phyloP scores from a whole-genome alignment of 2,797 vertebrate species.

The Arctocebus calabarensis region DNA sequence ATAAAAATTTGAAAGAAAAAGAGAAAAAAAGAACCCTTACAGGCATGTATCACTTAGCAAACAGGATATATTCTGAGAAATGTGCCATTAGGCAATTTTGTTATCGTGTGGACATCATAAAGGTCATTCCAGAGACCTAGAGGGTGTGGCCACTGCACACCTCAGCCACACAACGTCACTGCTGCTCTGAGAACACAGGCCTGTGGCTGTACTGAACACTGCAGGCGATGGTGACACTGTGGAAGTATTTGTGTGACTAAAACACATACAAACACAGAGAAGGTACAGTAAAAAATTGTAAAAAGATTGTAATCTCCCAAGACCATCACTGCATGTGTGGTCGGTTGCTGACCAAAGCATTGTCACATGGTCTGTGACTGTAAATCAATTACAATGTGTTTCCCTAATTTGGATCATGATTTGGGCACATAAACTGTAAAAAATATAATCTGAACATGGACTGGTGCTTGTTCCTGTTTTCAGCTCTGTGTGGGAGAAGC shows the following conservation, averaged over 20 bases:
- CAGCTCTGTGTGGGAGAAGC: not conserved
- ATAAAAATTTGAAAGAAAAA: slow-evolving; percentile 12
- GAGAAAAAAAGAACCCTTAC: not conserved
- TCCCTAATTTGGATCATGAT: not conserved
- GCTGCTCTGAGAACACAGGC: not conserved
- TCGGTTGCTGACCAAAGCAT: not conserved
- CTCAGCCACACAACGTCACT: not conserved
- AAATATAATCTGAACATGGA: not conserved
- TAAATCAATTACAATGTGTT: not conserved
- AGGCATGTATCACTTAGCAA: not conserved
- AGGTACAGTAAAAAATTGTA: not conserved
- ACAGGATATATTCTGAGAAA: not conserved
- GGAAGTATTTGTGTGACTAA: not conserved
- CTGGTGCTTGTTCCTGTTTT: not conserved
- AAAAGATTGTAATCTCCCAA: not conserved
- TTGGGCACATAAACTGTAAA: not conserved
- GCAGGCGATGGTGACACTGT: not conserved
- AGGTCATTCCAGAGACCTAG: not conserved
- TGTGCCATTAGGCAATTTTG: too few relatives aligned
- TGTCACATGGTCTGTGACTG: not conserved
- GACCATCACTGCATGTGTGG: not conserved
- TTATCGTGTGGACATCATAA: not conserved
- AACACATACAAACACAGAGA: not conserved
- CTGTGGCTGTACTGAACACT: not conserved
- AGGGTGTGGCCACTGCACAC: not conserved